Evolutionary conservation across 2,888 invertebrate genomes (phyloP), one percentile per base, ranked within the genome.

Genomic region (Syrista parreyssii): DNA sequence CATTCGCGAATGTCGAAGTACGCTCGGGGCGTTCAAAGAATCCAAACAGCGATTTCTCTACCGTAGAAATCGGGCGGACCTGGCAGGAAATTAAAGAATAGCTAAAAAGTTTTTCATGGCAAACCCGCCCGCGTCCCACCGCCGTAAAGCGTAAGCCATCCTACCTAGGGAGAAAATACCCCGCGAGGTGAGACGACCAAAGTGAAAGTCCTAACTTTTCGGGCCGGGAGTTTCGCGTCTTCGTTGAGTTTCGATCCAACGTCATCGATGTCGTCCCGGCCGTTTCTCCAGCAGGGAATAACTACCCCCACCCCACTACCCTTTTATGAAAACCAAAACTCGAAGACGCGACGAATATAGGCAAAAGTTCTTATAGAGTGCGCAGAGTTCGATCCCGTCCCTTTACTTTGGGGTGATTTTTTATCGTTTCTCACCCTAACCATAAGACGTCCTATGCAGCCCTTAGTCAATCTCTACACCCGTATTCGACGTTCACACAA

Each of bases 291-390:
- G 15, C 0, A 23, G 55, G 23, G 55, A 76, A 72, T 76, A 71
- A 33, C 40, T 76, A 72, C 76, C 34, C 36, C 12, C 75, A 15
- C 9, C 71, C 33, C 32, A 32, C 69, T 23, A 55, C 4, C 69
- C 76, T 55, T 55, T 76, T 76, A 72, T 76, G 71, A 55, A 72
- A 55, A 76, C 33, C 75, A 31, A 68, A 40, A 72, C 40, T 72
- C 34, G 68, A 76, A 71, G 71, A 72, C 72, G 71, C 71, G 12
- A 55, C 76, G 71, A 36, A 72, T 55, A 68, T 76, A 40, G 36
- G 32, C 72, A 76, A 72, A 33, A 76, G 71, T 71, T 72, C 72
- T 15, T 40, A 15, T 0, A 4, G 15, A 4, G 40, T 40, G 15
- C 40, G 4, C 6, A 6, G 23, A 55, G 23, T 55, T 55, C 9